Evolutionary conservation across 1,140 invertebrate genomes (phyloP).

Genomic region (Drosophila sechellia): DNA sequence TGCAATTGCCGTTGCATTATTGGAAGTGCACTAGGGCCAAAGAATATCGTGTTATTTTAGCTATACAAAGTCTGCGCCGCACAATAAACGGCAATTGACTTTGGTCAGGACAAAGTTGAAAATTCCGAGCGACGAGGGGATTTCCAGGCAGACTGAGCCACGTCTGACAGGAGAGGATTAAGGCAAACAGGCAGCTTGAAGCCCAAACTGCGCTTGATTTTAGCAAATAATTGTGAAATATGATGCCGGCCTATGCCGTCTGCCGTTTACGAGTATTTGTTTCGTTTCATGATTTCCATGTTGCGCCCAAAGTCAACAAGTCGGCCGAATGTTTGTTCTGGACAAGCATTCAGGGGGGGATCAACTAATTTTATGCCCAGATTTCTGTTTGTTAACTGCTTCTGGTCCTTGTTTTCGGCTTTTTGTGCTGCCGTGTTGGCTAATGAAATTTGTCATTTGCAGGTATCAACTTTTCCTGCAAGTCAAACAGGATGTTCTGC

Average conservation of each 20-base stretch:
- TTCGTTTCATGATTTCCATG: slow-evolving; percentile 56
- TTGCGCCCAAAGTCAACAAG: slow-evolving; percentile 58
- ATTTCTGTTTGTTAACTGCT: slow-evolving; percentile 67
- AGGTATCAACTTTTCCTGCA: slow-evolving; percentile 99
- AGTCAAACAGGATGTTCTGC: slow-evolving; percentile 97
- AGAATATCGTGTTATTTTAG: slow-evolving; percentile 79
- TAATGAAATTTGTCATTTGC: slow-evolving; percentile 76
- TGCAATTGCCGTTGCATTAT: slow-evolving; percentile 45
- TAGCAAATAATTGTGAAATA: slow-evolving; percentile 70
- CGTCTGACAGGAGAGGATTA: slow-evolving; percentile 12
- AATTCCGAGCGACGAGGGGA: slow-evolving; percentile 9
- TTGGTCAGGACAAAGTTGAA: slow-evolving; percentile 51
- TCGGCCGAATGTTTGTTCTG: slow-evolving; percentile 50
- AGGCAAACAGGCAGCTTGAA: slow-evolving; percentile 52
- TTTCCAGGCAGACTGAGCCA: background rate
- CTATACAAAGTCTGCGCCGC: slow-evolving; percentile 83
- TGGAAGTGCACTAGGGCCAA: slow-evolving; percentile 46
- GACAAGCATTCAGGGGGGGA: slow-evolving; percentile 56
- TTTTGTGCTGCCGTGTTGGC: slow-evolving; percentile 16
- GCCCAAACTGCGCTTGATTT: slow-evolving; percentile 20
- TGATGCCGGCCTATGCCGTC: slow-evolving; percentile 28
- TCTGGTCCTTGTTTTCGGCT: slow-evolving; percentile 18
- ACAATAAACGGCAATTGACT: slow-evolving; percentile 79
- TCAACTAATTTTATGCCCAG: slow-evolving; percentile 69
- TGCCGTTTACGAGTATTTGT: slow-evolving; percentile 23